These are phyloP conservation scores for Isichthys henryi DNA, from an alignment of 2,113 vertebrate genomes.

Conservation along the genomic window DNA sequence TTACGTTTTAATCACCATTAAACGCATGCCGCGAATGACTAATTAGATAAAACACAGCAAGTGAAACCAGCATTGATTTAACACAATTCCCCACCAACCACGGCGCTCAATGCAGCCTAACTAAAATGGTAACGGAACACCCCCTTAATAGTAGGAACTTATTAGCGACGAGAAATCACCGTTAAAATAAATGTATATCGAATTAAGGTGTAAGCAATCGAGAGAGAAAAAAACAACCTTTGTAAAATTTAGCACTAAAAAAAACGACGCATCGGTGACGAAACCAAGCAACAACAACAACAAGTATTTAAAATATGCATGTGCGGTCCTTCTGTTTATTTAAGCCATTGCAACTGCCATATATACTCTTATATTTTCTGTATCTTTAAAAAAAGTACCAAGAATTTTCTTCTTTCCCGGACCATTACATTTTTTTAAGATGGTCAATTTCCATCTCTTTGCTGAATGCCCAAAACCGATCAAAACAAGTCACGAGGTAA, in stretches of 20 bases:
- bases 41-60: slow-evolving; percentile 10
- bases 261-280: slow-evolving; percentile 1
- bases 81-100: background rate
- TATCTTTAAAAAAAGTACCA: background rate
- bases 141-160: background rate
- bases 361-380: background rate
- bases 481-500: slow-evolving; percentile 54
- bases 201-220: background rate
- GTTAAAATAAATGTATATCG: too few relatives aligned
- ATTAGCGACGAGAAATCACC: background rate
- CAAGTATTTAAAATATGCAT: background rate
- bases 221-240: background rate
- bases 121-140: background rate
- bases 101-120: background rate
- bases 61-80: background rate
- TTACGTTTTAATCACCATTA: background rate
- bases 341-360: background rate
- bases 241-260: background rate
- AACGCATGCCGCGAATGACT: background rate
- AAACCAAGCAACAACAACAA: slow-evolving; percentile 5
- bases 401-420: background rate
- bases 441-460: background rate
- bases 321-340: background rate
- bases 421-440: background rate
- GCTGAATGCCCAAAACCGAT: slow-evolving; percentile 15